phyloP scores from a whole-genome alignment of 2,113 vertebrate genomes.

The Microtus pennsylvanicus region DNA sequence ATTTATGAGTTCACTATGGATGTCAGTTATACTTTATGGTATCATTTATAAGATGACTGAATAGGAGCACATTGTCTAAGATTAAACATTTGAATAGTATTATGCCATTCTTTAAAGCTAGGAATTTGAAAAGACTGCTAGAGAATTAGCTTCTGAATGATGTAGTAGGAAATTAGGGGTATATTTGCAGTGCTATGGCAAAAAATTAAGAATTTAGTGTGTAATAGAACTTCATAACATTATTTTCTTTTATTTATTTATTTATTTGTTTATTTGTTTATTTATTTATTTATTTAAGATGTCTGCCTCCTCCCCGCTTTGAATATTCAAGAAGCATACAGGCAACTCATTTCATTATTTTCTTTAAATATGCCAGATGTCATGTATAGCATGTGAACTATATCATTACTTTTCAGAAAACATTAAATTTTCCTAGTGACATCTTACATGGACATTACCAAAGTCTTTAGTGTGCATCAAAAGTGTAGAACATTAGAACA shows the following conservation, averaged over 20 bases:
- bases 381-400: slow-evolving; percentile 1
- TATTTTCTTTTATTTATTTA: too few relatives aligned
- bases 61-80: slow-evolving; percentile 52
- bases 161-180: slow-evolving; percentile 22
- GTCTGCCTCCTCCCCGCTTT: too few relatives aligned
- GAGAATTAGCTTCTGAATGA: slow-evolving; percentile 61
- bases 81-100: slow-evolving; percentile 58
- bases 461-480: neutral
- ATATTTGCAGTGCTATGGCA: neutral
- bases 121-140: slow-evolving; percentile 26
- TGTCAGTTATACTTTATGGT: slow-evolving; percentile 62
- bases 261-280: too few relatives aligned
- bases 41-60: slow-evolving; percentile 65
- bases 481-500: neutral
- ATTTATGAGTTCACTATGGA: slow-evolving; percentile 50
- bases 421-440: neutral
- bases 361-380: slow-evolving; percentile 41
- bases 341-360: too few relatives aligned
- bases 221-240: slow-evolving; percentile 19
- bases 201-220: slow-evolving; percentile 36
- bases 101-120: slow-evolving; percentile 56
- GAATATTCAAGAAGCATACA: too few relatives aligned
- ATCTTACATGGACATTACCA: neutral
- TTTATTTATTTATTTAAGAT: too few relatives aligned
- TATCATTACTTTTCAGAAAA: neutral